Evolutionary conservation across 2,113 vertebrate species (phyloP).

Genomic region (Parotia lawesii): DNA sequence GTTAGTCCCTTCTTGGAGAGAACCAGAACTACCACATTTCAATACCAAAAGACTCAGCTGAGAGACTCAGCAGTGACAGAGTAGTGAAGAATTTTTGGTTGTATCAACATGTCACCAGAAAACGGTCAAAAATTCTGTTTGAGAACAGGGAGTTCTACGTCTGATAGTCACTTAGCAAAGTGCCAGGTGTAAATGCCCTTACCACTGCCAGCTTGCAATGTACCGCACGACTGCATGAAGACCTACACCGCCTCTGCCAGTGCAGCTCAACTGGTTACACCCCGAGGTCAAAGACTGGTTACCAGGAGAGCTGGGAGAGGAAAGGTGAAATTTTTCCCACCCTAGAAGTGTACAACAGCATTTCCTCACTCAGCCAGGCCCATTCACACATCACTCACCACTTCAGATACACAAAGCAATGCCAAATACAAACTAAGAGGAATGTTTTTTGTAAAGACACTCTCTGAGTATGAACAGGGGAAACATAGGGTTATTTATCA

Average conservation of each 20-base stretch:
- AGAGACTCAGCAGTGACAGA: slow-evolving; percentile 5
- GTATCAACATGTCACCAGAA: slow-evolving; percentile 25
- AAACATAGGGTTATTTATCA: slow-evolving; percentile 56
- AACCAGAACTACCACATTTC: slow-evolving; percentile 16
- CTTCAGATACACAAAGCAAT: slow-evolving; percentile 30
- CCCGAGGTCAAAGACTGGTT: not conserved
- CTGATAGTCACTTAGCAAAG: slow-evolving; percentile 52
- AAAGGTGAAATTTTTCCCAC: not conserved
- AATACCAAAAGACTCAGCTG: not conserved
- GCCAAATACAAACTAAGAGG: slow-evolving; percentile 66
- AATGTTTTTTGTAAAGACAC: slow-evolving; percentile 73
- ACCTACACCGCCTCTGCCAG: slow-evolving; percentile 7
- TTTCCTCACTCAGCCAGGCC: slow-evolving; percentile 37
- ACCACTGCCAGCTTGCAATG: not conserved
- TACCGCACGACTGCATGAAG: not conserved
- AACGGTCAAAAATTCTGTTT: not conserved
- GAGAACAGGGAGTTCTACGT: not conserved
- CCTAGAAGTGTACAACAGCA: slow-evolving; percentile 56
- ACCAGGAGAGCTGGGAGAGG: slow-evolving; percentile 18
- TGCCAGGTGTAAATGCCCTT: slow-evolving; percentile 33
- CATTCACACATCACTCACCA: slow-evolving; percentile 50
- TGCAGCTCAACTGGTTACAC: not conserved
- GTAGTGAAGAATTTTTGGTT: slow-evolving; percentile 28
- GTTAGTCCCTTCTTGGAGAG: not conserved
- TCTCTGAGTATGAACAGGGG: slow-evolving; percentile 55